phyloP scores from a whole-genome alignment of 2,888 invertebrate genomes.

The Apocheima hispidaria region DNA sequence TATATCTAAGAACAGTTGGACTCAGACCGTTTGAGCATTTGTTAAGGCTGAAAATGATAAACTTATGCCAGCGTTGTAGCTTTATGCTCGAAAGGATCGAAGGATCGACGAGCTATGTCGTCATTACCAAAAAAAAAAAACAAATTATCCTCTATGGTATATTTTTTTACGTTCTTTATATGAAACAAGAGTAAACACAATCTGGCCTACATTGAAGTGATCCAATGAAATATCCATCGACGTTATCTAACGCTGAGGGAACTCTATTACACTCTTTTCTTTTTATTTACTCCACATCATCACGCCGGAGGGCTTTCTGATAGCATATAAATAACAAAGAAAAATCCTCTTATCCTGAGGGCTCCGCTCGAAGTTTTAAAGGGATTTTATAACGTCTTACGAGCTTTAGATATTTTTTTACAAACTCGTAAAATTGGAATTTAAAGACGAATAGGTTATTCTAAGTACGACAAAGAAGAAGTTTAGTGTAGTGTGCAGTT shows the following conservation, averaged over 20 bases:
- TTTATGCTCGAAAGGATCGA: no score
- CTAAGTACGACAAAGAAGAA: no score
- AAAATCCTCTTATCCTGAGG: constrained; percentile 26
- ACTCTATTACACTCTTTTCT: constrained; percentile 40
- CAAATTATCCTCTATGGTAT: no score
- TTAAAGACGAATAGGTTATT: neutral
- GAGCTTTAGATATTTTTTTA: neutral
- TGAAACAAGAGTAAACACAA: constrained; percentile 1
- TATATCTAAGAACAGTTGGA: neutral
- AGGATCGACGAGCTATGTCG: no score
- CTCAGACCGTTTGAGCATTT: neutral
- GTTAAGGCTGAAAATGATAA: neutral
- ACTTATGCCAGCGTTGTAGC: neutral
- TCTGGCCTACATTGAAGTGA: constrained; percentile 13
- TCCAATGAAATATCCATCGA: constrained; percentile 40
- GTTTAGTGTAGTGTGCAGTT: no score
- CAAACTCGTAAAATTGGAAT: neutral
- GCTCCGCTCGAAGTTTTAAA: constrained; percentile 16
- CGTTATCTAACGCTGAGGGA: constrained; percentile 35
- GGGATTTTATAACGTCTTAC: constrained; percentile 8
- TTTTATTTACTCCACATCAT: constrained; percentile 39
- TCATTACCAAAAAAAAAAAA: no score
- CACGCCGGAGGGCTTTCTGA: constrained; percentile 34
- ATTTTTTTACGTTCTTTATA: neutral
- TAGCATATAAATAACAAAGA: constrained; percentile 35